Evolutionary conservation across 2,888 invertebrate genomes (phyloP).

Genomic region (Suillia variegata): DNA sequence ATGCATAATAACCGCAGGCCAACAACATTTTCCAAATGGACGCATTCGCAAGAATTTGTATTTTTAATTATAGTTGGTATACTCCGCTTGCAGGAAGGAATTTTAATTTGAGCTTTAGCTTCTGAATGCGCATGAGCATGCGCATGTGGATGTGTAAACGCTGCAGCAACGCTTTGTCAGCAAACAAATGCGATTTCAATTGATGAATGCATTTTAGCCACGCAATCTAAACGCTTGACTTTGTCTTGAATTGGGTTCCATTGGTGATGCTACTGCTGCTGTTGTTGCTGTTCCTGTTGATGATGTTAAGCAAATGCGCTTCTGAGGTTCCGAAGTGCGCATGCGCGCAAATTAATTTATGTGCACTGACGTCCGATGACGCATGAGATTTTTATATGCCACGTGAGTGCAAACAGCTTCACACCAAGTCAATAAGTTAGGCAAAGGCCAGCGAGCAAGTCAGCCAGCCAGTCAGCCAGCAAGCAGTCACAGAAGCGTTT

Average conservation of each 20-base stretch:
- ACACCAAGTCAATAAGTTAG: slow-evolving; percentile 6
- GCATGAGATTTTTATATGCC: neutral
- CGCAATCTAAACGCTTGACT: slow-evolving; percentile 36
- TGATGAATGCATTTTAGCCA: slow-evolving; percentile 56
- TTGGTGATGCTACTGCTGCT: neutral
- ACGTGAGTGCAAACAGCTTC: slow-evolving; percentile 7
- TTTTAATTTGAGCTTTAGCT: slow-evolving; percentile 46
- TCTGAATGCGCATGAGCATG: slow-evolving; percentile 20
- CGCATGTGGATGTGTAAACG: slow-evolving; percentile 17
- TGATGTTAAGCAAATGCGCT: neutral
- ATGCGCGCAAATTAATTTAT: slow-evolving; percentile 50
- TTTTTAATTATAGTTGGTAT: slow-evolving; percentile 53
- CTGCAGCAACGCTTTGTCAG: slow-evolving; percentile 52
- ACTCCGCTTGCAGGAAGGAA: slow-evolving; percentile 36
- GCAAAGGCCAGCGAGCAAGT: neutral
- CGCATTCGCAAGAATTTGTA: neutral
- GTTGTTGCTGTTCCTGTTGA: neutral
- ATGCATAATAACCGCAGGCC: too few relatives aligned
- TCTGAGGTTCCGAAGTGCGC: slow-evolving; percentile 36
- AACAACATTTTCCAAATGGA: neutral
- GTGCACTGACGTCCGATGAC: slow-evolving; percentile 25
- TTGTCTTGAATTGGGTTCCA: neutral
- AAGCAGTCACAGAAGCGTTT: too few relatives aligned
- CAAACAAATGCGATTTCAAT: slow-evolving; percentile 48
- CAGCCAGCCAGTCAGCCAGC: neutral